Conservation (phyloP, 1,140 invertebrate genomes). For the Pogonus chalceus region DNA sequence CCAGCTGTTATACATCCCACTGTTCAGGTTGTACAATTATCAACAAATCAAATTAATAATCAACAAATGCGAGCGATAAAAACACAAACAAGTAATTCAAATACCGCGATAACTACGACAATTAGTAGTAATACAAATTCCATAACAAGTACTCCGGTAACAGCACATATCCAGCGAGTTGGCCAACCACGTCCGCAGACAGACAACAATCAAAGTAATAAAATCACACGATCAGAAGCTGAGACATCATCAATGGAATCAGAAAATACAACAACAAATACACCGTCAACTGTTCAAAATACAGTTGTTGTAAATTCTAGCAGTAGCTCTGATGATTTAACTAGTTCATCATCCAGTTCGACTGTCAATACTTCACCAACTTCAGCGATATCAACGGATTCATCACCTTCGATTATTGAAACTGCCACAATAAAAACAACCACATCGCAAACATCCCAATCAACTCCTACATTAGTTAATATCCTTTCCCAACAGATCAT, state of each 20-base stretch:
- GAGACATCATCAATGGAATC: not conserved
- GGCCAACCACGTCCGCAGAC: constrained; percentile 33
- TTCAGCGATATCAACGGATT: not conserved
- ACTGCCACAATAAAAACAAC: constrained; percentile 28
- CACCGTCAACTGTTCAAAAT: not conserved
- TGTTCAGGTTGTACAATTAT: constrained; percentile 48
- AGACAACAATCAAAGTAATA: too few species aligned
- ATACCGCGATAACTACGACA: not conserved
- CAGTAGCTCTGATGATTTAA: not conserved
- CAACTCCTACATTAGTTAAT: constrained; percentile 34
- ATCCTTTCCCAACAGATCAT: constrained; percentile 30
- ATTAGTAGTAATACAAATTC: not conserved
- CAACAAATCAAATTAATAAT: not conserved
- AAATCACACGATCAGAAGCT: not conserved
- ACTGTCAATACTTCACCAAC: not conserved
- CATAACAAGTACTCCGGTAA: constrained; percentile 22
- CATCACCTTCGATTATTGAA: not conserved
- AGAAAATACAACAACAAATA: not conserved
- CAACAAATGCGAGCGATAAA: not conserved
- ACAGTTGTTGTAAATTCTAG: not conserved
- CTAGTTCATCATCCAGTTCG: not conserved
- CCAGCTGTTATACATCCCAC: constrained; percentile 41
- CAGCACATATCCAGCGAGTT: constrained; percentile 36
- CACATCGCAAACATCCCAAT: constrained; percentile 28
- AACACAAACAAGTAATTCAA: not conserved